A percentile compares a stretch with the other conserved stretches of the same genome.
phyloP scores from a whole-genome alignment of 2,113 vertebrate species.

The Bungarus multicinctus region DNA sequence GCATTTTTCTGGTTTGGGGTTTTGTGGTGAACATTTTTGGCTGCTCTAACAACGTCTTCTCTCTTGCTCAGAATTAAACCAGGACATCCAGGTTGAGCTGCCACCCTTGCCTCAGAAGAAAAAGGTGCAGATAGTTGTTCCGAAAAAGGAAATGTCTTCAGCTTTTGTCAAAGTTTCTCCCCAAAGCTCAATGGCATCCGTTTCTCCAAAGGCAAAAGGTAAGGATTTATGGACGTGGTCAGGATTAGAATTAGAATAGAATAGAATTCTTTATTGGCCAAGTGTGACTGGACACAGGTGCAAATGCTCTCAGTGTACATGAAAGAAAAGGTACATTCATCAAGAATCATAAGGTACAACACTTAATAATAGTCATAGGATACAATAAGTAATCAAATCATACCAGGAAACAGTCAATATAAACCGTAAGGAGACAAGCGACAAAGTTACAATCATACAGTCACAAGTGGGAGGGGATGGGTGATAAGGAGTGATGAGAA shows the following conservation, averaged over 20 bases:
- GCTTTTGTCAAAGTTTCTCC: background rate
- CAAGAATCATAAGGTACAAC: too few relatives aligned
- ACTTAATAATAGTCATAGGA: too few relatives aligned
- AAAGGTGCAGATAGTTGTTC: background rate
- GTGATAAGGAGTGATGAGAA: too few relatives aligned
- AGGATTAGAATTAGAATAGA: background rate
- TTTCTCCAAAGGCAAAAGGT: slow-evolving; percentile 16
- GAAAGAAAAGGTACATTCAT: too few relatives aligned
- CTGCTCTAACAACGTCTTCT: background rate
- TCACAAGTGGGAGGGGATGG: too few relatives aligned
- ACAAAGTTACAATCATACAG: too few relatives aligned
- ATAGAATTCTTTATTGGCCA: too few relatives aligned
- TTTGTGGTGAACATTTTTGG: background rate
- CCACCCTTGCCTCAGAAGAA: background rate
- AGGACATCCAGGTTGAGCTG: background rate
- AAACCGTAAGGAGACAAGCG: too few relatives aligned
- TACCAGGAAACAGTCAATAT: too few relatives aligned
- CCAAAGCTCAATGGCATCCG: background rate
- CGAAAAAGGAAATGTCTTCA: background rate
- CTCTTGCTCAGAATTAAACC: background rate
- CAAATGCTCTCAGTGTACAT: too few relatives aligned
- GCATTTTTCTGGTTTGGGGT: background rate
- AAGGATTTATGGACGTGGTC: background rate
- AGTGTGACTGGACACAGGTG: too few relatives aligned
- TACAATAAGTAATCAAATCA: too few relatives aligned